Percentiles rank a stretch among this genome's conserved stretches.
phyloP scores from a whole-genome alignment of 2,888 invertebrate genomes.

The Pterostichus niger region DNA sequence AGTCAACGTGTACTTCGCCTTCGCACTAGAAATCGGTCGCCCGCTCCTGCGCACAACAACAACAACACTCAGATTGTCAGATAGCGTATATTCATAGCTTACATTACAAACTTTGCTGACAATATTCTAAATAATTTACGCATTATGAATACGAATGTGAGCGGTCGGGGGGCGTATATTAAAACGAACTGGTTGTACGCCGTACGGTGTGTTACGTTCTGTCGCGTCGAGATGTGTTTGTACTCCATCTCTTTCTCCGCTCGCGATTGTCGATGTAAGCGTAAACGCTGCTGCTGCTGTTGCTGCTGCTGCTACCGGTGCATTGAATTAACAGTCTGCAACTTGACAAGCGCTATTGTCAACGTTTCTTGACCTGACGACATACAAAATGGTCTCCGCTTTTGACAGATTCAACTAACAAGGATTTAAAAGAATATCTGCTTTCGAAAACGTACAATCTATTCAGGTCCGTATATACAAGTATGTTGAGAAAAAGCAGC shows the following conservation, averaged over 20 bases:
- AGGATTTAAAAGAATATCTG: not conserved
- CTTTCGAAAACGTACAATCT: too few species aligned
- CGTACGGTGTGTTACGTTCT: conserved; percentile 38
- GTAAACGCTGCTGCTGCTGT: too few species aligned
- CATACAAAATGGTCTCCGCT: conserved; percentile 28
- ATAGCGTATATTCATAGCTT: conserved; percentile 66
- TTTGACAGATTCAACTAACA: conserved; percentile 17
- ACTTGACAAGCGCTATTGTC: conserved; percentile 40
- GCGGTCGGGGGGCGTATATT: conserved; percentile 52
- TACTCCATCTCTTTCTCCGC: conserved; percentile 31
- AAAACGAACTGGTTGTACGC: conserved; percentile 46
- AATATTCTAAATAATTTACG: conserved; percentile 67
- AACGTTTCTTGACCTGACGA: conserved; percentile 49
- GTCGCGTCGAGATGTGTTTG: conserved; percentile 38
- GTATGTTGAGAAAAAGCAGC: too few species aligned
- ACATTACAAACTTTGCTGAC: conserved; percentile 67
- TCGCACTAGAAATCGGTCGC: conserved; percentile 5
- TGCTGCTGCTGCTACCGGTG: conserved; percentile 41
- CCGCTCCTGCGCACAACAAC: conserved; percentile 28
- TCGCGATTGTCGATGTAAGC: conserved; percentile 44
- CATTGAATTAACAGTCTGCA: conserved; percentile 45
- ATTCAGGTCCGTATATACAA: too few species aligned
- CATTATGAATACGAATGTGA: conserved; percentile 67
- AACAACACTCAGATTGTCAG: conserved; percentile 61
- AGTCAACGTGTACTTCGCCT: conserved; percentile 36